phyloP scores from a whole-genome alignment of 2,888 invertebrate species.

The Synanthedon vespiformis region DNA sequence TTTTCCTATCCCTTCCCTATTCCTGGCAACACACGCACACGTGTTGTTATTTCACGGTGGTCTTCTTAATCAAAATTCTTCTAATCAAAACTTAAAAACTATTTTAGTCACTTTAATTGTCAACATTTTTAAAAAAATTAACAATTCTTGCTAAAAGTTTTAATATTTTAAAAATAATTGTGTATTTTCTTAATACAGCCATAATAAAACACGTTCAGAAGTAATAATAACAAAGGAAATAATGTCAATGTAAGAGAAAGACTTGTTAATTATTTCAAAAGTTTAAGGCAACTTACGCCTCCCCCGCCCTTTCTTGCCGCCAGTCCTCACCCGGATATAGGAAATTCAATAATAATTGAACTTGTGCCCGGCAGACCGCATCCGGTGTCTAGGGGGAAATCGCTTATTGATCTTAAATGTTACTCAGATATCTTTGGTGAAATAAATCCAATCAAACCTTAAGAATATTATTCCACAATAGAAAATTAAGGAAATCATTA shows the following conservation, averaged over 20 bases:
- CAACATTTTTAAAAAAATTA: too few species aligned
- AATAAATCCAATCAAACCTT: background rate
- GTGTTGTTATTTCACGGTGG: too few species aligned
- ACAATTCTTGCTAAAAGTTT: too few species aligned
- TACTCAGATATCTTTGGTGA: slow-evolving; percentile 9
- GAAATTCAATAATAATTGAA: slow-evolving; percentile 65
- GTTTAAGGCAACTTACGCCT: slow-evolving; percentile 2
- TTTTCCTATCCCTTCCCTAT: too few species aligned
- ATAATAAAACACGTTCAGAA: too few species aligned
- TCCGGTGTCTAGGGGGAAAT: slow-evolving; percentile 53
- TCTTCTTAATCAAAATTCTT: too few species aligned
- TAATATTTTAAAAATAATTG: too few species aligned
- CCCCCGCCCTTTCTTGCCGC: slow-evolving; percentile 2
- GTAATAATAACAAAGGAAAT: background rate
- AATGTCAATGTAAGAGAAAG: background rate
- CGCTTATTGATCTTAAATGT: slow-evolving; percentile 51
- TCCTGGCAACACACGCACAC: too few species aligned
- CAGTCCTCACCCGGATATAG: slow-evolving; percentile 24
- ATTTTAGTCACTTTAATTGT: too few species aligned
- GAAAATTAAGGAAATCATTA: background rate
- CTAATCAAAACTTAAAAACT: too few species aligned
- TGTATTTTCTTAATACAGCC: too few species aligned
- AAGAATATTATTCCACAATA: background rate
- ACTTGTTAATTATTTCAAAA: slow-evolving; percentile 6
- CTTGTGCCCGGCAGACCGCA: slow-evolving; percentile 50